phyloP scores from a whole-genome alignment of 1,140 invertebrate genomes.

The Phocides pigmalion region DNA sequence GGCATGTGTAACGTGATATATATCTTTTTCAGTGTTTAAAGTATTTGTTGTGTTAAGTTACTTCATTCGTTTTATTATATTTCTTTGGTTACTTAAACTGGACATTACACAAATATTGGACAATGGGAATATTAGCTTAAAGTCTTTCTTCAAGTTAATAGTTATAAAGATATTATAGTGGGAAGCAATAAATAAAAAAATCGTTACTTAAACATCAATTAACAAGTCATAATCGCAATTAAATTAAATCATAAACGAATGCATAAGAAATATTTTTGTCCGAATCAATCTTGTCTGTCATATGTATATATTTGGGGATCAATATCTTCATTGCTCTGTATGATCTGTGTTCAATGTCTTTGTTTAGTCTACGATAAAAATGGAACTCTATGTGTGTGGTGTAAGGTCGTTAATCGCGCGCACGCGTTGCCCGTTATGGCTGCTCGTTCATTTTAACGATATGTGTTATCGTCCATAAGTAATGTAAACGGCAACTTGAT shows the following conservation, averaged over 20 bases:
- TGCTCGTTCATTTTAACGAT: conserved; percentile 34
- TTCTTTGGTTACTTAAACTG: no score
- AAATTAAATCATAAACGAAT: neutral
- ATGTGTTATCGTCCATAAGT: conserved; percentile 33
- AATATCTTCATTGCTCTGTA: conserved; percentile 32
- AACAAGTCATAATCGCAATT: neutral
- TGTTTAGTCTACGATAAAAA: conserved; percentile 13
- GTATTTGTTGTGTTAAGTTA: no score
- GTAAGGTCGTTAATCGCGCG: conserved; percentile 20
- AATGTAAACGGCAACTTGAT: conserved; percentile 32
- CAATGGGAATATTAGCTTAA: no score
- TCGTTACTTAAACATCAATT: no score
- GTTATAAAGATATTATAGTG: no score
- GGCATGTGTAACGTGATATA: no score
- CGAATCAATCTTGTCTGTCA: conserved; percentile 10
- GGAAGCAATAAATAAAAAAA: no score
- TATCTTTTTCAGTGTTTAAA: no score
- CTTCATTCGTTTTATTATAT: no score
- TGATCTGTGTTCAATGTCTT: conserved; percentile 32
- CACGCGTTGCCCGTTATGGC: conserved; percentile 5
- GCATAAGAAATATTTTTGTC: neutral
- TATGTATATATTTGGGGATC: conserved; percentile 28
- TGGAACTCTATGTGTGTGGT: neutral
- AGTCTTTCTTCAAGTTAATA: no score
- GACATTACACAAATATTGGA: no score